Conservation (phyloP, 2,113 vertebrate genomes). For the Mugil cephalus region DNA sequence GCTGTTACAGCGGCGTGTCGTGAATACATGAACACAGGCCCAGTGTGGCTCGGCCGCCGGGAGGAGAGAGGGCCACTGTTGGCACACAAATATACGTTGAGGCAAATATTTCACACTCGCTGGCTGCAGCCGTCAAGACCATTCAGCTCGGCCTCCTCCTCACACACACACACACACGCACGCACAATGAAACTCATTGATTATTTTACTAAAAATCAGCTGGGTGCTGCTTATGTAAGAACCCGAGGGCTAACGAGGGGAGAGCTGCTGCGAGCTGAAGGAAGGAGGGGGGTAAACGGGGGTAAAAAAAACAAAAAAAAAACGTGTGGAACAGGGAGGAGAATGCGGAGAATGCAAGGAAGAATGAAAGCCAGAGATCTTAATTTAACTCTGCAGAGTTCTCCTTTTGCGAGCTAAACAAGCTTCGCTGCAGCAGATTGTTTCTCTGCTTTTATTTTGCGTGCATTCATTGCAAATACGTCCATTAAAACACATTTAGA, state of each 20-base stretch:
- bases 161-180: background rate
- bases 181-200: slow-evolving; percentile 70
- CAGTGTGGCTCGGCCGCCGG: slow-evolving; percentile 38
- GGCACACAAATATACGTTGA: slow-evolving; percentile 13
- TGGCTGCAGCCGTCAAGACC: slow-evolving; percentile 29
- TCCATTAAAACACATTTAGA: background rate
- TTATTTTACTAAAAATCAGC: slow-evolving; percentile 70
- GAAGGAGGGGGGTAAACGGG: background rate
- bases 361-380: background rate
- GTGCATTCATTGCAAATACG: background rate
- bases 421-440: background rate
- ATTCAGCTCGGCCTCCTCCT: slow-evolving; percentile 40
- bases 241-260: slow-evolving; percentile 28
- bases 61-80: slow-evolving; percentile 42
- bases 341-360: slow-evolving; percentile 35
- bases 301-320: no score
- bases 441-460: background rate
- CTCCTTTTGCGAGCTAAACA: background rate
- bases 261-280: slow-evolving; percentile 8
- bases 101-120: slow-evolving; percentile 58
- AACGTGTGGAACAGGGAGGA: rapidly evolving
- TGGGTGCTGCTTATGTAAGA: slow-evolving; percentile 75
- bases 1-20: slow-evolving; percentile 48
- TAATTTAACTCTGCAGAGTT: slow-evolving; percentile 17
- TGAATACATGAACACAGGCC: slow-evolving; percentile 69